Evolutionary conservation across 2,797 vertebrate genomes (phyloP).

Genomic region (Myoxocephalus aenaeus): DNA sequence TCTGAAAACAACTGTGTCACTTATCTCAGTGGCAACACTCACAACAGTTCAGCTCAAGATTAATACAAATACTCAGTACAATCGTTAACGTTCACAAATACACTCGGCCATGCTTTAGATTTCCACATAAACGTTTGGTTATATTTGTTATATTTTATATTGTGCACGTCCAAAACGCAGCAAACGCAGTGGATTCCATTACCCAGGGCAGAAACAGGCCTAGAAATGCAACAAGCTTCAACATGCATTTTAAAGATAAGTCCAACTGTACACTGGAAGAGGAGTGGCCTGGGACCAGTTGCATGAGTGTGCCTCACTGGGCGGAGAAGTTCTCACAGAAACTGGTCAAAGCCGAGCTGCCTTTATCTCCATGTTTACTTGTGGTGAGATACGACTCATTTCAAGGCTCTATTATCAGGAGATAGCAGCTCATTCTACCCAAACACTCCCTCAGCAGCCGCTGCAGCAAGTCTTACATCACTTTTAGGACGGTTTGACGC

Average conservation of each 20-base stretch:
- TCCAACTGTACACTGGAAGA: background rate
- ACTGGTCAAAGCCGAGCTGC: background rate
- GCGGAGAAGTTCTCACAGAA: background rate
- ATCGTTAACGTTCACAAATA: background rate
- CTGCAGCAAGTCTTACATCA: background rate
- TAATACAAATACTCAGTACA: background rate
- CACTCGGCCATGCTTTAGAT: background rate
- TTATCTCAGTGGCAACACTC: background rate
- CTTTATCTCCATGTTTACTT: background rate
- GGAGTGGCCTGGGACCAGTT: background rate
- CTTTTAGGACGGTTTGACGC: background rate
- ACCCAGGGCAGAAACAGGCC: slow-evolving; percentile 7
- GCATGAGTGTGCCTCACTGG: background rate
- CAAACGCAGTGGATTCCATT: background rate
- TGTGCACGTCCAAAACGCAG: background rate
- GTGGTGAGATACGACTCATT: background rate
- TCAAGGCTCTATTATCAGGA: no score
- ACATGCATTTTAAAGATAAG: slow-evolving; percentile 3
- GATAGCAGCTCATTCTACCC: background rate
- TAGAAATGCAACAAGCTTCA: background rate
- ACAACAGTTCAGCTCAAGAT: no score
- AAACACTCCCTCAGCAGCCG: background rate
- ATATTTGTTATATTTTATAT: background rate
- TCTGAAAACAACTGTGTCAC: background rate
- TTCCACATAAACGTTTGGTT: background rate